Conservation (phyloP, 64 coral and sea anemone genomes). For the Platygyra sinensis region DNA sequence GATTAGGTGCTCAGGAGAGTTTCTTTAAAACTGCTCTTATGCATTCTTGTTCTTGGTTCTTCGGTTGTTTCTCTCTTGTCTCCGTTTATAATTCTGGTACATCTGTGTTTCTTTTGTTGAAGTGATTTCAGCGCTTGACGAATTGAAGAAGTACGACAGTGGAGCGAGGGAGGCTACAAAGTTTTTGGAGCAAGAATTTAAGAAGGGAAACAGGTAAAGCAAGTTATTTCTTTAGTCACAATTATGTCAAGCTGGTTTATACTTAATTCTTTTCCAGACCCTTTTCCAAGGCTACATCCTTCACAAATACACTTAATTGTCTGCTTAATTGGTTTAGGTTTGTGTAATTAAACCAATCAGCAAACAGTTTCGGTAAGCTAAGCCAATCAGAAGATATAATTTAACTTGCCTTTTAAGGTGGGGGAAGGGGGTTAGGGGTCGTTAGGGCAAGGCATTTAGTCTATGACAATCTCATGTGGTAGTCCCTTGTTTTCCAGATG, state of each 20-base stretch:
- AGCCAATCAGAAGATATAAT: too few relatives aligned
- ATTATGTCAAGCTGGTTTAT: neutral
- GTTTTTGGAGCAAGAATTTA: conserved; percentile 90
- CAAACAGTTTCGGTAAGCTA: too few relatives aligned
- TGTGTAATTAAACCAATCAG: too few relatives aligned
- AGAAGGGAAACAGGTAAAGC: conserved; percentile 88
- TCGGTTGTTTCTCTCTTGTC: neutral
- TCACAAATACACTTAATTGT: too few relatives aligned
- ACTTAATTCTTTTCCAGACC: neutral
- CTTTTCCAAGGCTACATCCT: too few relatives aligned
- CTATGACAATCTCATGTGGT: neutral
- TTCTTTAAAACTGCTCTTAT: neutral
- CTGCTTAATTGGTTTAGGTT: too few relatives aligned
- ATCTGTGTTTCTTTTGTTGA: neutral
- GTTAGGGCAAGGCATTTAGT: too few relatives aligned
- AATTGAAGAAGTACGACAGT: conserved; percentile 92
- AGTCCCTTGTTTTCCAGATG: conserved; percentile 51
- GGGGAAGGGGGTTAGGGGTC: too few relatives aligned
- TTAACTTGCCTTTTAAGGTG: too few relatives aligned
- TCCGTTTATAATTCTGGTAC: too few relatives aligned
- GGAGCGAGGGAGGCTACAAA: conserved; percentile 95
- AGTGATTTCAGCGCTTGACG: conserved; percentile 96
- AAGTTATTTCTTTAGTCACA: neutral
- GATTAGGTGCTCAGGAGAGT: too few relatives aligned
- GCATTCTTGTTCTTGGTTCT: neutral